Conservation (phyloP, 92 coral and sea anemone genomes). For the Meandrina meandrites region DNA sequence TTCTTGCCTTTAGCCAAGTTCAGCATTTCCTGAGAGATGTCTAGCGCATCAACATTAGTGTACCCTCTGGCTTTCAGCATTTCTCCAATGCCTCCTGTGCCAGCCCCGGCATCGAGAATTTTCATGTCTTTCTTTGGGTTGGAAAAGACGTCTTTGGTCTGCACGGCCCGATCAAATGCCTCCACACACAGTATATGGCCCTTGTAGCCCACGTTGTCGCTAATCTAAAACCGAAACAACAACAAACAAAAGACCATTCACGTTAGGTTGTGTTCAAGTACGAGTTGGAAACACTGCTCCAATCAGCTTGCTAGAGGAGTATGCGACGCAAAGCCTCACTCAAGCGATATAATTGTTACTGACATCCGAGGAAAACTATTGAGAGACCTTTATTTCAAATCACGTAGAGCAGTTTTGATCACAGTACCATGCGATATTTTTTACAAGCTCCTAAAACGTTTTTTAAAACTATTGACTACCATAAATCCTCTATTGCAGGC, state of each 20-base stretch:
- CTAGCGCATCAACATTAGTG: constrained; percentile 65
- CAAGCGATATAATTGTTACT: too few species aligned
- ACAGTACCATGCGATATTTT: too few species aligned
- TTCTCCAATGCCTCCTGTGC: constrained; percentile 67
- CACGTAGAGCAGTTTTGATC: too few species aligned
- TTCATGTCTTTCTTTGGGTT: constrained; percentile 20
- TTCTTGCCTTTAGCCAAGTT: constrained; percentile 42
- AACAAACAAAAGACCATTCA: background rate
- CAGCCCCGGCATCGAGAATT: constrained; percentile 73
- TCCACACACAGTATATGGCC: constrained; percentile 43
- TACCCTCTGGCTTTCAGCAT: constrained; percentile 60
- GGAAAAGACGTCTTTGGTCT: constrained; percentile 8
- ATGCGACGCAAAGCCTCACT: too few species aligned
- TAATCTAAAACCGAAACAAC: background rate
- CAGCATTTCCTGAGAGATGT: constrained; percentile 69
- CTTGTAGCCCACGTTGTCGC: constrained; percentile 37
- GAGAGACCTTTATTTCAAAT: too few species aligned
- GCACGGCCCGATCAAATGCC: constrained; percentile 34
- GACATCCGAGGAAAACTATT: too few species aligned
- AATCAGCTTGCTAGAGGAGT: too few species aligned
- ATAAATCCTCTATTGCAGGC: background rate
- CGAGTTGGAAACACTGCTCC: too few species aligned
- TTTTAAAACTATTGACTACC: background rate
- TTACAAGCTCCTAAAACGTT: too few species aligned
- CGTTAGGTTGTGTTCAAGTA: too few species aligned